These are phyloP conservation scores for Geopemphigus sp. DNA, from an alignment of 1,140 invertebrate genomes.

Conservation along the genomic window DNA sequence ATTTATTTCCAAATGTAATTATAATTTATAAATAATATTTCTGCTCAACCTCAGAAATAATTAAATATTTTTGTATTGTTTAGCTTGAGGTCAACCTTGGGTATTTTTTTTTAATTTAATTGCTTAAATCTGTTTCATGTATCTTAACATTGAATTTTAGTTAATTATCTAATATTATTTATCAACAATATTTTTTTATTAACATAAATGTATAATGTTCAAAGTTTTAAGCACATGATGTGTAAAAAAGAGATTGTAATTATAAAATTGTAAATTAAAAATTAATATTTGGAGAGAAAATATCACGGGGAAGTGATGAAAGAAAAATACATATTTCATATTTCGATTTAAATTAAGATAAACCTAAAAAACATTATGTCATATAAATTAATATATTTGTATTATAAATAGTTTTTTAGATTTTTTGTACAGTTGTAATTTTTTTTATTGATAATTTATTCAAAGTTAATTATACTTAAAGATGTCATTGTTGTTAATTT, in stretches of 20 bases:
- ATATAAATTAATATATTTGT: background rate
- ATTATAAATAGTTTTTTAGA: slow-evolving; percentile 16
- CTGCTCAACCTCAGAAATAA: slow-evolving; percentile 27
- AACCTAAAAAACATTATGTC: background rate
- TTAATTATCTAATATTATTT: background rate
- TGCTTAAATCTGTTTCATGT: background rate
- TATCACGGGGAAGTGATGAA: background rate
- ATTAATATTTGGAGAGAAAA: slow-evolving; percentile 16
- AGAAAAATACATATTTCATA: background rate
- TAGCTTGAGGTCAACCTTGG: background rate
- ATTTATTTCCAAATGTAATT: slow-evolving; percentile 2
- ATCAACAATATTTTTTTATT: background rate
- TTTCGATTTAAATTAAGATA: background rate
- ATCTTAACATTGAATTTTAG: background rate
- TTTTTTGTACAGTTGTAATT: slow-evolving; percentile 12
- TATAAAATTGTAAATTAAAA: background rate
- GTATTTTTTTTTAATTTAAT: background rate
- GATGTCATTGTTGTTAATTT: slow-evolving; percentile 52
- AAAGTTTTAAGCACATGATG: background rate
- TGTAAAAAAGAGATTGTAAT: background rate
- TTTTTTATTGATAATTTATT: slow-evolving; percentile 46
- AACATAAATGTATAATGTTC: background rate
- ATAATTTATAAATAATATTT: slow-evolving; percentile 19
- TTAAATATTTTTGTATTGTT: slow-evolving; percentile 23
- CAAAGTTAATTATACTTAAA: slow-evolving; percentile 44